Percentiles rank a stretch among this genome's conserved stretches.
These are phyloP conservation scores for Drosophila pachea DNA, from an alignment of 1,140 invertebrate species.

Conservation along the genomic window DNA sequence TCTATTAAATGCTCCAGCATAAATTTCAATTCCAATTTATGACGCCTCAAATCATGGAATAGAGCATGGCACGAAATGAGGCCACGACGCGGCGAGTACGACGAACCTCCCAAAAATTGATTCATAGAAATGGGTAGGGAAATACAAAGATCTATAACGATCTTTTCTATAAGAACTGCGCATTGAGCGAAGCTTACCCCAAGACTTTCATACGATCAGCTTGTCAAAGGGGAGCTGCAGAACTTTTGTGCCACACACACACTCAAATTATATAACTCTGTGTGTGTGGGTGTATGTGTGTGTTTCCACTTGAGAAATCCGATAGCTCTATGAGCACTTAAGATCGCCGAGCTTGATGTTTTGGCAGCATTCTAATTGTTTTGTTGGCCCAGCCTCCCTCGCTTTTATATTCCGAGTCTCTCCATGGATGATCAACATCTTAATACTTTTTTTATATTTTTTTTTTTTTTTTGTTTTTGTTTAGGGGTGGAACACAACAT, in stretches of 20 bases:
- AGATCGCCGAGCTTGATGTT: conserved; percentile 70
- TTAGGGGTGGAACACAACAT: conserved; percentile 31
- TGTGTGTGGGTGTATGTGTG: conserved; percentile 10
- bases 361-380: conserved; percentile 43
- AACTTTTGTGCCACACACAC: conserved; percentile 48
- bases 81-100: conserved; percentile 40
- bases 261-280: conserved; percentile 10
- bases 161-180: conserved; percentile 22
- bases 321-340: conserved; percentile 66
- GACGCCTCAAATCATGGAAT: conserved; percentile 59
- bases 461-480: conserved; percentile 6
- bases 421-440: conserved; percentile 21
- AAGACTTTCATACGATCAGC: conserved; percentile 13
- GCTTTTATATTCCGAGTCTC: conserved; percentile 27
- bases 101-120: conserved; percentile 49
- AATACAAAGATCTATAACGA: conserved; percentile 45
- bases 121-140: conserved; percentile 34
- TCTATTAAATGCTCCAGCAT: conserved; percentile 74
- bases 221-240: conserved; percentile 26
- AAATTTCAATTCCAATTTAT: conserved; percentile 78
- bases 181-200: conserved; percentile 63
- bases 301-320: conserved; percentile 67
- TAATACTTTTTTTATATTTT: neutral
- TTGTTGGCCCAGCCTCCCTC: conserved; percentile 33
- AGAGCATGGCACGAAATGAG: conserved; percentile 41